Evolutionary conservation across 2,797 vertebrate genomes (phyloP), one percentile per base, ranked within the genome.

Genomic region (Platyrinchus mystaceus): DNA sequence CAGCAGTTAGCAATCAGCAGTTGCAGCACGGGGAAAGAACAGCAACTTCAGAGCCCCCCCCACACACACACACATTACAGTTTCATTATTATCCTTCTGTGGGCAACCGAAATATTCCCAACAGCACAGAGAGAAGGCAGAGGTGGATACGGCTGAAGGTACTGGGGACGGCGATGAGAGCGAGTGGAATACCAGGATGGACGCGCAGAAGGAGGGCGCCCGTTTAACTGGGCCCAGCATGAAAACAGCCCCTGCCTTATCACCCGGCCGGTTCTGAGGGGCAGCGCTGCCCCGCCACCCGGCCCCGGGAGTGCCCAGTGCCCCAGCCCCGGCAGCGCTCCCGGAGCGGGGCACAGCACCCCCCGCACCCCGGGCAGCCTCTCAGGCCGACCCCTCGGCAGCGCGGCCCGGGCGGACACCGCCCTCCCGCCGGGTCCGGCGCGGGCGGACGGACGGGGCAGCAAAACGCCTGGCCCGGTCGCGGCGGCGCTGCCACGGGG

Each of bases 211-310:
- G 32, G 19, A n/a, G 47, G 24, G 6, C 2, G 7, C 32, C 7
- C 3, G 3, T 24, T 19, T 3, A 14, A 47, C 68, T 0, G 8
- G 28, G 41, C 62, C 28, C 66, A 6, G 8, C 3, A 12, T 1
- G 41, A 18, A n/a, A 63, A 2, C 41, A 2, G 2, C 3, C 30
- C 21, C 46, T 4, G 32, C 2, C 28, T 3, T 14, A 26, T 12
- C 32, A 8, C 28, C 18, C 10, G 15, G 23, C 41, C 10, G 37
- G 2, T 0, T 3, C 2, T 2, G 24, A 20, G 20, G 19, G 11
- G 19, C 22, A 0, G 27, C 53, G 0, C 32, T 0, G 10, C 19
- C 49, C 43, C 9, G 1, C 0, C 39, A 5, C 76, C 14, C 21
- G 5, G 4, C 22, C 12, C 63, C n/a, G 37, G 12, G 11, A 10